phyloP scores from a whole-genome alignment of 2,888 invertebrate genomes.

The Scaptomyza polygonia region DNA sequence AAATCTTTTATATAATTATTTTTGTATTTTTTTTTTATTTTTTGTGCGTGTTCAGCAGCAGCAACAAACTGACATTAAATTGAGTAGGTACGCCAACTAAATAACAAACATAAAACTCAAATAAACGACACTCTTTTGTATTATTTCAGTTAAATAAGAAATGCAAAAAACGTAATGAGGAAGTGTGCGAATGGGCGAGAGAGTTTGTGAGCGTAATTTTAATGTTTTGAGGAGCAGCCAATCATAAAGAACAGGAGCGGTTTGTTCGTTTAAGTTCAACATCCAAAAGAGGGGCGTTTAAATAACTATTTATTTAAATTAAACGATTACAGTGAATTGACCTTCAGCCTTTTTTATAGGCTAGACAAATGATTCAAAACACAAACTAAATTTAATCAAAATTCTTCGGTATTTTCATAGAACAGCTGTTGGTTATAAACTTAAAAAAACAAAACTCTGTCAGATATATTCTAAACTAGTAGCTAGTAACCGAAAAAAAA shows the following conservation, averaged over 20 bases:
- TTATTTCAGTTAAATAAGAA: conserved; percentile 26
- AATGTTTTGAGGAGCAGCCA: conserved; percentile 37
- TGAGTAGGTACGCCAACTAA: conserved; percentile 40
- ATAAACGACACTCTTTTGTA: conserved; percentile 21
- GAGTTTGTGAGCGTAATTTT: conserved; percentile 49
- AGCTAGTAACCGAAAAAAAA: conserved; percentile 34
- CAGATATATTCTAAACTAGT: conserved; percentile 12
- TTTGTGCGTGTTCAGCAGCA: conserved; percentile 49
- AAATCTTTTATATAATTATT: conserved; percentile 44
- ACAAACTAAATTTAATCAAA: conserved; percentile 17
- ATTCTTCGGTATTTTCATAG: conserved; percentile 25
- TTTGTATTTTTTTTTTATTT: too few relatives aligned
- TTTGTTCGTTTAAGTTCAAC: not conserved
- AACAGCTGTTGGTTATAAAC: conserved; percentile 31
- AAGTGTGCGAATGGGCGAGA: conserved; percentile 39
- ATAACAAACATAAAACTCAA: conserved; percentile 23
- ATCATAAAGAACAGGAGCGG: conserved; percentile 26
- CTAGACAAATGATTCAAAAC: not conserved
- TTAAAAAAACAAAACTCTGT: not conserved
- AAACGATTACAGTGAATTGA: conserved; percentile 1
- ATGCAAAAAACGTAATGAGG: conserved; percentile 71
- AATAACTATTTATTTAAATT: not conserved
- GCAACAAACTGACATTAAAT: conserved; percentile 22
- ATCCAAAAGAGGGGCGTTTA: conserved; percentile 1
- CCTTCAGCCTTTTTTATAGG: conserved; percentile 24